phyloP scores from a whole-genome alignment of 92 coral and sea anemone genomes.

The Umimayanthus chanpuru region DNA sequence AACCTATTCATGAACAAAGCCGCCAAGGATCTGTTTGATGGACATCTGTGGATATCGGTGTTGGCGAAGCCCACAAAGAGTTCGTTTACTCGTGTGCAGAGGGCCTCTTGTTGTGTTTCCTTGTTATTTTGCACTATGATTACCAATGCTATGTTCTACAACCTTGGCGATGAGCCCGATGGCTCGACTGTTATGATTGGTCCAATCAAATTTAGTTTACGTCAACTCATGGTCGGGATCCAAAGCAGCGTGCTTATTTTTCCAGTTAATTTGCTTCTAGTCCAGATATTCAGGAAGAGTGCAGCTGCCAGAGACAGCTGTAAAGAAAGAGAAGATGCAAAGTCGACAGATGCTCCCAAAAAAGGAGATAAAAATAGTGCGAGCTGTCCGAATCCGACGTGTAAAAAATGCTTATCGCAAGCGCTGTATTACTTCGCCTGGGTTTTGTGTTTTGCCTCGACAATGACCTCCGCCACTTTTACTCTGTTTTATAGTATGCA shows the following conservation, averaged over 20 bases:
- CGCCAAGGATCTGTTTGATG: constrained; percentile 81
- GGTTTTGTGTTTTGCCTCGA: constrained; percentile 62
- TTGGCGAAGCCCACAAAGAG: constrained; percentile 83
- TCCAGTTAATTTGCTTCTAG: constrained; percentile 77
- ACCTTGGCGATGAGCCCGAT: constrained; percentile 59
- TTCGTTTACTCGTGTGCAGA: constrained; percentile 87
- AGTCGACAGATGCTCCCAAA: not conserved
- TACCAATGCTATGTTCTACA: constrained; percentile 92
- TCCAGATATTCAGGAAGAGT: constrained; percentile 74
- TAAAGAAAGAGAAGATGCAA: not conserved
- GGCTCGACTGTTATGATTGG: constrained; percentile 74
- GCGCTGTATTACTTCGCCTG: constrained; percentile 67
- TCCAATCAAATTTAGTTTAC: constrained; percentile 75
- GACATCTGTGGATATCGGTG: constrained; percentile 92
- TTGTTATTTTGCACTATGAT: constrained; percentile 88
- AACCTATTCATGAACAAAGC: constrained; percentile 71
- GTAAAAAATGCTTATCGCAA: not conserved
- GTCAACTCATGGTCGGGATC: constrained; percentile 78
- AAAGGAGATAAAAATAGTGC: not conserved
- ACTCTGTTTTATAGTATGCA: constrained; percentile 77
- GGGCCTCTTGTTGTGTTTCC: constrained; percentile 84
- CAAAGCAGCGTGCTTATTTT: constrained; percentile 87
- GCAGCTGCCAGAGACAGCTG: constrained; percentile 32
- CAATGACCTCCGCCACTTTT: constrained; percentile 58
- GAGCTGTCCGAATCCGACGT: not conserved